Percentiles rank a stretch among this genome's conserved stretches.
phyloP scores from a whole-genome alignment of 2,113 vertebrate species.

The Pelusios castaneus region DNA sequence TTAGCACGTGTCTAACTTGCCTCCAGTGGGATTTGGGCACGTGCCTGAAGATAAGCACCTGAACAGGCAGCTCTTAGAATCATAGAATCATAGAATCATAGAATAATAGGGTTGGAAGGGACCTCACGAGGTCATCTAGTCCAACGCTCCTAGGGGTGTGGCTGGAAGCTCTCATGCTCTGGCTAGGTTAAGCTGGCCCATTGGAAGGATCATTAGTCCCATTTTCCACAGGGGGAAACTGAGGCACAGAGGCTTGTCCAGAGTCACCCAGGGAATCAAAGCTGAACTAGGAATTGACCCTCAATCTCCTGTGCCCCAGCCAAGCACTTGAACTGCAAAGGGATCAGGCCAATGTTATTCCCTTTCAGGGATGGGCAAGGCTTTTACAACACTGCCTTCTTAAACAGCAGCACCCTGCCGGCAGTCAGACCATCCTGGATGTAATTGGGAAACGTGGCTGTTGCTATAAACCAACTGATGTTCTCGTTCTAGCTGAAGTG shows the following conservation, averaged over 20 bases:
- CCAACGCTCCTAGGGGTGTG: no score
- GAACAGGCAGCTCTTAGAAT: not conserved
- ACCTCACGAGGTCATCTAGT: no score
- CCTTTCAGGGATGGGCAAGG: not conserved
- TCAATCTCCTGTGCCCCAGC: not conserved
- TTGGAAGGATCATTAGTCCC: no score
- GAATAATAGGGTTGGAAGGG: no score
- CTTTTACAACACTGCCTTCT: not conserved
- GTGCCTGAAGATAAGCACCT: not conserved
- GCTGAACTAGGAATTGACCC: no score
- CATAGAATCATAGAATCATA: no score
- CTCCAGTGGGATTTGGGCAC: not conserved
- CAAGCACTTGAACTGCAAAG: not conserved
- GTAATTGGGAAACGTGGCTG: not conserved
- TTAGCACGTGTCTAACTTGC: not conserved
- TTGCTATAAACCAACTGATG: not conserved
- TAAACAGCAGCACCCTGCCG: not conserved
- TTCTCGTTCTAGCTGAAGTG: conserved; percentile 72
- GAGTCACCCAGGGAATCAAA: no score
- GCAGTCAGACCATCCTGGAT: not conserved
- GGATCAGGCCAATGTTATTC: not conserved
- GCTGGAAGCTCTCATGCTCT: no score
- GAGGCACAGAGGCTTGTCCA: no score
- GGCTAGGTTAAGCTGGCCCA: no score
- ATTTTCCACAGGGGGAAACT: no score